Conservation (phyloP, 2,888 invertebrate species). For the Aspidiotus destructor region DNA sequence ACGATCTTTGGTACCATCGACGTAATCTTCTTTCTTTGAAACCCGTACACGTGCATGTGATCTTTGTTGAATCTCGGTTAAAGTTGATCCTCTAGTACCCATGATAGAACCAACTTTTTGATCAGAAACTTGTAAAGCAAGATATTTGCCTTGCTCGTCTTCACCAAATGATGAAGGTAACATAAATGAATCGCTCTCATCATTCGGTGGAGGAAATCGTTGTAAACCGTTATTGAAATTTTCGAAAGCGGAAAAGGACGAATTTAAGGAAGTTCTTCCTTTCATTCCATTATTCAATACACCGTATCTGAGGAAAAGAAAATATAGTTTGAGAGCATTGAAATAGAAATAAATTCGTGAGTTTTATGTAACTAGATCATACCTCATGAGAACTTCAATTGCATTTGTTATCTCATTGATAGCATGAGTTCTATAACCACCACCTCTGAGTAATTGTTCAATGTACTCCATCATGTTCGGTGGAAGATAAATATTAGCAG, state of each 20-base stretch:
- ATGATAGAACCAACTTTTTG: constrained; percentile 94
- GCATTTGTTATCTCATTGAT: background rate
- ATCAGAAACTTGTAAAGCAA: constrained; percentile 71
- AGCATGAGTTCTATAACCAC: constrained; percentile 5
- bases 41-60: constrained; percentile 97
- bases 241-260: background rate
- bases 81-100: constrained; percentile 89
- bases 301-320: background rate
- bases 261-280: background rate
- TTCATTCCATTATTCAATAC: background rate
- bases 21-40: constrained; percentile 95
- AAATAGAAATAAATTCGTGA: background rate
- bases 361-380: background rate
- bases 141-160: constrained; percentile 6
- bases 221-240: background rate
- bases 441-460: background rate
- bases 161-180: constrained; percentile 6
- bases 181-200: background rate
- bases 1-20: constrained; percentile 92
- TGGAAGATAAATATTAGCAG: background rate
- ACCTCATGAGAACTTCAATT: constrained; percentile 5
- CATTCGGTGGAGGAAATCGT: background rate
- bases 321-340: background rate
- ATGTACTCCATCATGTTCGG: background rate
- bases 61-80: constrained; percentile 93